Base-by-base conservation (phyloP, 2,888 invertebrate species). In the Spialia ferax region DNA sequence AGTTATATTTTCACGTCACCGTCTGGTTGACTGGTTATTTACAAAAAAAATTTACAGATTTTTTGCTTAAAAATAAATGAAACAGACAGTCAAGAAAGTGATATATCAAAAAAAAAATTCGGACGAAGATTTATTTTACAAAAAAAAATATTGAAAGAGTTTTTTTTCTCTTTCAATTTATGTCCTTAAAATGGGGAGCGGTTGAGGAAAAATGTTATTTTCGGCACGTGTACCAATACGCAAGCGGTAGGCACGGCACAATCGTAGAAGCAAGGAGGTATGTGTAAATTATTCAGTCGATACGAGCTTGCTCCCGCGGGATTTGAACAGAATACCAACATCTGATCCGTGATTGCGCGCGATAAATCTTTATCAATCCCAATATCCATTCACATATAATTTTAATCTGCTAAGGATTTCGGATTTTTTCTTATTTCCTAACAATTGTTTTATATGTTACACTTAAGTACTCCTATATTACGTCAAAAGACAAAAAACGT, bases 201-300 rank as follows among this genome's bases (percentile, higher is more conserved):
- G 10, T 63, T 57, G 26, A 50, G 63, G 29, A 75, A 69, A 75
- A 77, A 77, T 80, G 82, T 57, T 50, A 79, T 77, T 78, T 80
- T 79, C 80, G 76, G 73, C 72, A 75, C 74, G 78, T 78, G 77
- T 80, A 75, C 57, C 45, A 26, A 23, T 26, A 38, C 57, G 59
- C 59, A 38, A 59, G 59, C 52, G 57, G 35, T 59, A 45, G 8
- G 18, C 42, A 56, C 48, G 64, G 48, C 22, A 59, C 59, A 59
- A 38, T 65, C 57, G 72, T 72, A 72, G 76, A 77, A 79, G 80
- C 80, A 81, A 83, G 81, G 83, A 83, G 83, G 79, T 78, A 80
- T 80, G 84, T 85, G 86, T 91, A 89, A 92, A 93, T 93, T 91
- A 93, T 92, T 92, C 90, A 91, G 84, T 81, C 79, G 84, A 81